Evolutionary conservation across 1,140 invertebrate genomes (phyloP), one percentile per base, ranked within the genome.

Genomic region (Hycleus phaleratus): DNA sequence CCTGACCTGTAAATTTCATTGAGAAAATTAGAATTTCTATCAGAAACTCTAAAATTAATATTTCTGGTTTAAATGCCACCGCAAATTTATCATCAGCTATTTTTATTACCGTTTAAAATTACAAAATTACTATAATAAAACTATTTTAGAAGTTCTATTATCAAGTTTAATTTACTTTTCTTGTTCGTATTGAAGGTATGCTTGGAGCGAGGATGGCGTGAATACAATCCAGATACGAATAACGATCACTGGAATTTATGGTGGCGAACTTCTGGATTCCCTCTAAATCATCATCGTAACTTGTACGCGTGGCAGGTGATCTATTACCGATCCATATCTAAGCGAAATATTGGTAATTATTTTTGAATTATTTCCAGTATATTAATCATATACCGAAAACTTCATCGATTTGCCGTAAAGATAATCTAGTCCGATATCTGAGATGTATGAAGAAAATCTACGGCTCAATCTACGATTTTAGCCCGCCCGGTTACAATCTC

Each of bases 371-470:
- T 46, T 75, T 76, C n/a, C 74, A 90, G 84, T 87, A 87, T 53
- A 83, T 90, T 60, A 93, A 93, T 71, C 88, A 91, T 66, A 89
- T 91, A 68, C 88, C 89, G 2, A 87, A 90, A 71, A 87, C 85
- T 10, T 86, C 85, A 26, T 83, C 84, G 1, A 90, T 93, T 65
- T 91, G 89, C 61, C 78, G 83, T 45, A 93, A 93, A 68, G 89
- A 93, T 67, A 85, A 83, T 64, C 77, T 93, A 40, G 85, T 88
- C 1, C 74, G 90, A 46, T 82, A 88, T 62, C 73, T 93, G 26
- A 83, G 87, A 59, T 87, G 86, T 59, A 91, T 92, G 89, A 84
- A 81, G 67, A 85, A 85, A 65, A 81, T 90, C 24, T 87, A 91
- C 65, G 90, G 90, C 26, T 78, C 81, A 6, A 84, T 90, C 58